These are phyloP conservation scores for Merodon equestris DNA, from an alignment of 2,888 invertebrate genomes.

Conservation along the genomic window DNA sequence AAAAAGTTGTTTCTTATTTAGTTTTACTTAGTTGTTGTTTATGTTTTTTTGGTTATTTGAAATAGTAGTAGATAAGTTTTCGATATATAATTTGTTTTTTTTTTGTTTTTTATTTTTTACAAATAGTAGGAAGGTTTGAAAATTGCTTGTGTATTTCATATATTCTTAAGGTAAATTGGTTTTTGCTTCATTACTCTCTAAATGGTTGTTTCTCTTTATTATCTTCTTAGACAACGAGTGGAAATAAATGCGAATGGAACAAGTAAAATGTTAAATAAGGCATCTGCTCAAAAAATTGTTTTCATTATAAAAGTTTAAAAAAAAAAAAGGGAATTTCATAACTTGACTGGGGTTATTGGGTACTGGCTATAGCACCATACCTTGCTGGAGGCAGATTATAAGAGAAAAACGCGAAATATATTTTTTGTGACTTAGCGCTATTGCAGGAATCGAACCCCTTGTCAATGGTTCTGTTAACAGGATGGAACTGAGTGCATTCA, in stretches of 20 bases:
- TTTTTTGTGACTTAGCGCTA: too few relatives aligned
- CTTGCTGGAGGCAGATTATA: too few relatives aligned
- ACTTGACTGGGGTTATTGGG: too few relatives aligned
- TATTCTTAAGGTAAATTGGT: conserved; percentile 48
- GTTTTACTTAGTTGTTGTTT: conserved; percentile 12
- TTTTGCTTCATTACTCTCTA: conserved; percentile 11
- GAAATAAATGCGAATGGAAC: not conserved
- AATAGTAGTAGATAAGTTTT: conserved; percentile 9
- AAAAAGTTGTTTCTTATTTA: conserved; percentile 61
- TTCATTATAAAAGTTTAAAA: too few relatives aligned
- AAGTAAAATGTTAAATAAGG: too few relatives aligned
- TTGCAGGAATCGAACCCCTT: too few relatives aligned
- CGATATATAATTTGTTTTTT: conserved; percentile 15
- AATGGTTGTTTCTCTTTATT: not conserved
- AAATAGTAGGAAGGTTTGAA: conserved; percentile 63
- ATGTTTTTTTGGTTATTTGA: conserved; percentile 51
- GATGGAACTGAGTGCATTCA: too few relatives aligned
- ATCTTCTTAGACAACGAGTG: not conserved
- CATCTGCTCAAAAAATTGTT: too few relatives aligned
- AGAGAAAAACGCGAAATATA: too few relatives aligned
- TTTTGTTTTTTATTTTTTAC: conserved; percentile 33
- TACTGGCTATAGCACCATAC: too few relatives aligned
- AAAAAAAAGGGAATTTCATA: too few relatives aligned
- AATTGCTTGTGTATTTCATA: conserved; percentile 62
- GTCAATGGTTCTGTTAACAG: too few relatives aligned